Evolutionary conservation across 2,888 invertebrate genomes (phyloP).

Genomic region (Diarsia brunnea): DNA sequence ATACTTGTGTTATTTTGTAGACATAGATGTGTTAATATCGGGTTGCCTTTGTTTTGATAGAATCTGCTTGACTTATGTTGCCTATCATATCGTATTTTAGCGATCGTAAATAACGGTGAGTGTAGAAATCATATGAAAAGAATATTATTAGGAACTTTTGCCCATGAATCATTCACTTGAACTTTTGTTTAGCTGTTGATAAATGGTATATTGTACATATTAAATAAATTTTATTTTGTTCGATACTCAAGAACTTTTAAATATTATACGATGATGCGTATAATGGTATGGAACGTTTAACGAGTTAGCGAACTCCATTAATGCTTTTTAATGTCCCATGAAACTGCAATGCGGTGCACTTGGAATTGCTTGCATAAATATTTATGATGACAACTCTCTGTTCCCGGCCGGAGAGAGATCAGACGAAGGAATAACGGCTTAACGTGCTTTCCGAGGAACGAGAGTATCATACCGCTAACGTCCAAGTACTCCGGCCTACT

Average conservation of each 20-base stretch:
- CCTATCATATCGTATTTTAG: background rate
- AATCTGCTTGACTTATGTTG: constrained; percentile 1
- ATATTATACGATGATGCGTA: background rate
- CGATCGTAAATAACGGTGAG: background rate
- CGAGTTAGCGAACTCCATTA: background rate
- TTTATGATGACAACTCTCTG: background rate
- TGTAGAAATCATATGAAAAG: background rate
- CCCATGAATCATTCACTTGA: background rate
- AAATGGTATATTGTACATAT: background rate
- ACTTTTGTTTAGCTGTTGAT: background rate
- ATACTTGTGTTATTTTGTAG: background rate
- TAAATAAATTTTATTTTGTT: background rate
- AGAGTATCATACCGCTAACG: no score
- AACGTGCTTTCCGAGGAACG: no score
- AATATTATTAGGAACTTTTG: background rate
- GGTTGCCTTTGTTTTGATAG: no score
- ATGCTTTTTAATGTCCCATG: background rate
- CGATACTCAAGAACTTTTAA: background rate
- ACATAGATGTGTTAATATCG: constrained; percentile 4
- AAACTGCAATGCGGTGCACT: background rate
- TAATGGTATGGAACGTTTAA: background rate
- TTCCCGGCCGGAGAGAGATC: no score
- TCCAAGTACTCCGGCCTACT: no score
- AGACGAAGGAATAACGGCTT: no score
- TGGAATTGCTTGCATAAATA: background rate